Base-by-base conservation (phyloP, 2,113 vertebrate genomes). In the Tor tambroides region DNA sequence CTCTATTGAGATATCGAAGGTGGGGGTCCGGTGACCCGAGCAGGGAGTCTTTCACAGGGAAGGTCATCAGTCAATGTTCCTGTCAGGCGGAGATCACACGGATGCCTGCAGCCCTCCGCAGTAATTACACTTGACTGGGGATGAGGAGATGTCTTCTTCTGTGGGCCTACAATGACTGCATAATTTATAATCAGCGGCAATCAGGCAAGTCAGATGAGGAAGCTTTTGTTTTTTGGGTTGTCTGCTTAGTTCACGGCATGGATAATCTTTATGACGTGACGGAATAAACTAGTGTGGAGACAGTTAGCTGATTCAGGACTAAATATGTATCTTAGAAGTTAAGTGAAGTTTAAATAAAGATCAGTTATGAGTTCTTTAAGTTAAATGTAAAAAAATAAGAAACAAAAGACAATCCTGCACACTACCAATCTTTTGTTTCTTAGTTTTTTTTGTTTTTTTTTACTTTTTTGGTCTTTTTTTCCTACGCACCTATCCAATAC, bases 81-180 rank as follows among this genome's bases (percentile, higher is more conserved):
- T 98, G 97, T 98, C 97, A 97, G 95, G 92, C 93, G 92, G 90
- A 96, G 97, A 97, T 97, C 96, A 95, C 95, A 96, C 95, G 80
- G 96, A 95, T 94, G 95, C 93, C 95, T 95, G 96, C 96, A 95
- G 95, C 93, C 94, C 93, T 95, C 96, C 96, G 96, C 96, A 95
- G 95, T 99, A 98, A 99, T 99, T 98, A 97, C 96, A 97, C 97
- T 95, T 97, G 97, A 98, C 97, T 97, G 96, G 80, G 67, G 96
- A 95, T 96, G 96, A 96, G 96, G 96, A 95, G 96, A 98, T 97
- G 96, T 98, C 97, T 98, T 98, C 97, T 98, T 99, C 96, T 97
- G 96, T 97, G 96, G 96, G 95, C 95, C 96, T 96, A 96, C 96
- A 97, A 92, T 96, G 96, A 96, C 96, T 97, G 96, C 96, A 97